phyloP scores from a whole-genome alignment of 2,797 vertebrate genomes.

The Amblyopsis hoosieri region DNA sequence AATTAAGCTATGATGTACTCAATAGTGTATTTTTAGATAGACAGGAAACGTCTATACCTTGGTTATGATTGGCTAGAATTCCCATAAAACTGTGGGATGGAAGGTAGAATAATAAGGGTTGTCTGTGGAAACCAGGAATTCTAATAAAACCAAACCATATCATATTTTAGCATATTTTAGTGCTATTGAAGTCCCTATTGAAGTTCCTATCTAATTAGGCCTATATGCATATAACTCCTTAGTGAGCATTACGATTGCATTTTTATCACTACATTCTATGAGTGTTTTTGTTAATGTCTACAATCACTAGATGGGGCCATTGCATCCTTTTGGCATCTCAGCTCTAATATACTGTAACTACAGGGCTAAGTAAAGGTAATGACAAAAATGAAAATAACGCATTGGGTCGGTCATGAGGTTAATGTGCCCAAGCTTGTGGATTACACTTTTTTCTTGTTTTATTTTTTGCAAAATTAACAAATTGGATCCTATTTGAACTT shows the following conservation, averaged over 20 bases:
- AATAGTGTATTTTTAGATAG: slow-evolving; percentile 43
- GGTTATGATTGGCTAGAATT: slow-evolving; percentile 48
- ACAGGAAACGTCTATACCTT: slow-evolving; percentile 65
- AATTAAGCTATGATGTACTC: slow-evolving; percentile 22
- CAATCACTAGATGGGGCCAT: slow-evolving; percentile 40
- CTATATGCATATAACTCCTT: neutral
- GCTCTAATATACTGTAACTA: neutral
- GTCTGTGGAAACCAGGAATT: slow-evolving; percentile 34
- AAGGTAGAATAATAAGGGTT: slow-evolving; percentile 55
- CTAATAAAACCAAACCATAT: slow-evolving; percentile 39
- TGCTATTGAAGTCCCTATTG: slow-evolving; percentile 3
- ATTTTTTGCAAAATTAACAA: slow-evolving; percentile 7
- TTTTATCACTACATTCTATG: neutral
- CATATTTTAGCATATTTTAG: slow-evolving; percentile 17
- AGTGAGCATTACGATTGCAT: neutral
- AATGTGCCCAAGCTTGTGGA: slow-evolving; percentile 28
- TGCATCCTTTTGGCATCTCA: neutral
- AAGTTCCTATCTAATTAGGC: neutral
- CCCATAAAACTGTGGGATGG: slow-evolving; percentile 67
- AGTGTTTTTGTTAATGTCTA: neutral
- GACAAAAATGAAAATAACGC: neutral
- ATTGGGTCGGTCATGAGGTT: slow-evolving; percentile 43
- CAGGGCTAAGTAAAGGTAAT: neutral
- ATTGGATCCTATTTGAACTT: slow-evolving; percentile 30
- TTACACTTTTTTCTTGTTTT: slow-evolving; percentile 14